phyloP scores from a whole-genome alignment of 2,113 vertebrate species.

The Chiloscyllium plagiosum region DNA sequence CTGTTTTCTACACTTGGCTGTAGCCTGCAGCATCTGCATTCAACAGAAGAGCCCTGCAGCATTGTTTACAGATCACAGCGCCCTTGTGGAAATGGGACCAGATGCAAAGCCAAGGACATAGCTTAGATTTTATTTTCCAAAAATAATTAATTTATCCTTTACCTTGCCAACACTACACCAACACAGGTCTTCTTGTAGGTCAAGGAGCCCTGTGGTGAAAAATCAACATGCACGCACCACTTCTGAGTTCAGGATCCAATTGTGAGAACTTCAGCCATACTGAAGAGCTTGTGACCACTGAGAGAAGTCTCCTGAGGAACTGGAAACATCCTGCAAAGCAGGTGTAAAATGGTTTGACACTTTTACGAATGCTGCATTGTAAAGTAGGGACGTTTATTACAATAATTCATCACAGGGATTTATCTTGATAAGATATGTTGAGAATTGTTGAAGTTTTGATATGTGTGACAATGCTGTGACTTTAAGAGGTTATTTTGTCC shows the following conservation, averaged over 20 bases:
- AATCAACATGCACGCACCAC: not conserved
- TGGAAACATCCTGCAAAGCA: not conserved
- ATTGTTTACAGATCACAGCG: not conserved
- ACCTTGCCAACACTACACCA: not conserved
- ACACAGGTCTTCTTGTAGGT: not conserved
- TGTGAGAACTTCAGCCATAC: not conserved
- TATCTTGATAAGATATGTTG: not conserved
- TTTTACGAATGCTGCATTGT: not conserved
- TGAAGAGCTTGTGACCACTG: not conserved
- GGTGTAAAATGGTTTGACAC: not conserved
- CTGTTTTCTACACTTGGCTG: not conserved
- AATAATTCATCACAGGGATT: not conserved
- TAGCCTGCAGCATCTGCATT: no score
- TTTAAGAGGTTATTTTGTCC: no score
- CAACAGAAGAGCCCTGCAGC: no score
- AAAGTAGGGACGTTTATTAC: not conserved
- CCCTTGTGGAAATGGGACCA: not conserved
- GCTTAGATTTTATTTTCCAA: not conserved
- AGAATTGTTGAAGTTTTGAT: not conserved
- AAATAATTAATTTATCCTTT: not conserved
- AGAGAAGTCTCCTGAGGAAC: no score
- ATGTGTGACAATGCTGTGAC: no score
- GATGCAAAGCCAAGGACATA: not conserved
- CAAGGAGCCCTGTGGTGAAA: not conserved
- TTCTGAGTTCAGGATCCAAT: not conserved